Percentiles rank a stretch among this genome's conserved stretches.
Evolutionary conservation across 2,888 invertebrate genomes (phyloP).

Genomic region (Heliconius erato): DNA sequence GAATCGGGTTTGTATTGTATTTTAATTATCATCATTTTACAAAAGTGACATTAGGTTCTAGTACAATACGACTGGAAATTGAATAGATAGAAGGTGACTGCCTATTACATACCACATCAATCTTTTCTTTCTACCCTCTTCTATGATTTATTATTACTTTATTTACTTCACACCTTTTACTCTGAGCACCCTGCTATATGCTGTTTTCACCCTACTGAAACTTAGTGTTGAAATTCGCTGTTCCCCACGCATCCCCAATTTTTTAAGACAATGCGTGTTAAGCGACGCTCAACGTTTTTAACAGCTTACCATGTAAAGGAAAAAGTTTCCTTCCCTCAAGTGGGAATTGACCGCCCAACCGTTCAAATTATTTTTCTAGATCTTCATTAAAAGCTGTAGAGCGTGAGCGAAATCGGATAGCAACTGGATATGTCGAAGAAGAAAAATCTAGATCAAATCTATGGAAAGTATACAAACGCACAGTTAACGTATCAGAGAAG

Average conservation of each 20-base stretch:
- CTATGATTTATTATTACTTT: too few species aligned
- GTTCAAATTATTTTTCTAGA: conserved; percentile 57
- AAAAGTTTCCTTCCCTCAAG: not conserved
- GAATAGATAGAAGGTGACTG: too few species aligned
- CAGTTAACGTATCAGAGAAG: conserved; percentile 57
- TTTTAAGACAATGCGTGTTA: not conserved
- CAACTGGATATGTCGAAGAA: conserved; percentile 66
- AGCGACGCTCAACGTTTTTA: not conserved
- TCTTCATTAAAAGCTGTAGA: conserved; percentile 75
- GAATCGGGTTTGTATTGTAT: not conserved
- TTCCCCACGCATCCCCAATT: too few species aligned
- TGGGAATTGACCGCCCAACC: not conserved
- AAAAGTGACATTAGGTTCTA: not conserved
- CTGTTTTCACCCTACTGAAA: not conserved
- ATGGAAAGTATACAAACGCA: conserved; percentile 72
- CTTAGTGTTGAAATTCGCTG: not conserved
- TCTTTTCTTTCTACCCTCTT: too few species aligned
- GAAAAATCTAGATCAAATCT: conserved; percentile 64
- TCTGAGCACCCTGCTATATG: too few species aligned
- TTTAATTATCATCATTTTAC: not conserved
- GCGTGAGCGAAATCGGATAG: conserved; percentile 65
- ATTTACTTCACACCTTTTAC: too few species aligned
- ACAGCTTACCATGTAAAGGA: not conserved
- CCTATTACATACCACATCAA: too few species aligned
- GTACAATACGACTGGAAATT: not conserved